Evolutionary conservation across 2,888 invertebrate species (phyloP).

Genomic region (Dolichomitus sp.): DNA sequence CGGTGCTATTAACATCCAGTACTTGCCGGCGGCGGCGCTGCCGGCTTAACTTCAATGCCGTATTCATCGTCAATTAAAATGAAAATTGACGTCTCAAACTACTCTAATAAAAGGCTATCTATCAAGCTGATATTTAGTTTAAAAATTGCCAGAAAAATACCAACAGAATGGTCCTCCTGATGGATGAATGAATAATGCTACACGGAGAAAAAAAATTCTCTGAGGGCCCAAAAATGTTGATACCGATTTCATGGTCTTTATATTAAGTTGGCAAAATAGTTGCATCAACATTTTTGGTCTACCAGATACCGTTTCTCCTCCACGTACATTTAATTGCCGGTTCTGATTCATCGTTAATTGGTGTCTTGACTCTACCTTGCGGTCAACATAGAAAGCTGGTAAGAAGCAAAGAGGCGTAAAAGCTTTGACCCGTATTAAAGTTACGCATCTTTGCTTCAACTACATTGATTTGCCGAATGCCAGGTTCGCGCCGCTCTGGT

Average conservation of each 20-base stretch:
- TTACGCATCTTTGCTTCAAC: slow-evolving; percentile 27
- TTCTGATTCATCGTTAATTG: slow-evolving; percentile 1
- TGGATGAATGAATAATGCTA: background rate
- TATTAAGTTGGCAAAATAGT: background rate
- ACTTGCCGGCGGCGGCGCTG: no score
- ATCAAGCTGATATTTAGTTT: no score
- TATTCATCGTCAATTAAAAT: no score
- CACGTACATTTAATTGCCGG: background rate
- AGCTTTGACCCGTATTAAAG: background rate
- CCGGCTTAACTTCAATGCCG: no score
- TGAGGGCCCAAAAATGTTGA: background rate
- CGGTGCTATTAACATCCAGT: no score
- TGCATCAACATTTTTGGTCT: background rate
- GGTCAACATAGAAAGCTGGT: slow-evolving; percentile 13
- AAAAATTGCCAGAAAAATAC: no score
- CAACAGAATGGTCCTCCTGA: no score
- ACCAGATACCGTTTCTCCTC: background rate
- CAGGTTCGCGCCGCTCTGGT: slow-evolving; percentile 57
- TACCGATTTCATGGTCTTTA: background rate
- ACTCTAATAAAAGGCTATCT: no score
- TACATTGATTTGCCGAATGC: slow-evolving; percentile 36
- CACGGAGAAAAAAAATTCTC: background rate
- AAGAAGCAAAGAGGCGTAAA: slow-evolving; percentile 17
- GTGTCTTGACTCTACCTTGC: slow-evolving; percentile 13
- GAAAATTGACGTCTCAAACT: no score